Evolutionary conservation across 2,888 invertebrate genomes (phyloP), one percentile per base, ranked within the genome.

Genomic region (Sphaerophoria taeniata): DNA sequence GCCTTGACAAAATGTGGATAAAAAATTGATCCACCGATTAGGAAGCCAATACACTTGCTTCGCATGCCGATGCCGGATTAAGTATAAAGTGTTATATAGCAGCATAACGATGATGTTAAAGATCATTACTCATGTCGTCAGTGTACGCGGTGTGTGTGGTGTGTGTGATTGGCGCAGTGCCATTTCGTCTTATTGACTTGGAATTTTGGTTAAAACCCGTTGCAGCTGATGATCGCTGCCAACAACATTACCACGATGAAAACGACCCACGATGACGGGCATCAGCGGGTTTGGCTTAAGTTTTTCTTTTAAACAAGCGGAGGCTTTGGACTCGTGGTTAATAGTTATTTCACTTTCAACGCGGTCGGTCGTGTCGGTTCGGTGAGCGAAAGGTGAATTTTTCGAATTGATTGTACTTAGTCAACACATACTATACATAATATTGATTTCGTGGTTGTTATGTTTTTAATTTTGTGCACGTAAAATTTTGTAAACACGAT

Each of bases 251-350:
- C 45, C 12, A 45, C 45, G 45, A 45, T 3, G 45, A 11, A 3
- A 1, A 45, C 45, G 45, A 45, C 24, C 47, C 6, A 58, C 56
- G 53, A 56, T 33, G 49, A 63, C 36, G 83, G 65, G 74, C 76
- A 72, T 73, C 69, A 70, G 63, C 73, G 63, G 81, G 81, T 85
- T 87, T 89, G 88, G 90, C 89, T 90, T 90, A 89, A 89, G 88
- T 90, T 91, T 91, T 90, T 90, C 90, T 91, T 91, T 91, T 90
- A 90, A 91, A 89, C 90, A 89, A 89, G 88, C 88, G 90, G 88
- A 89, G 88, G 65, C 87, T 89, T 87, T 88, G 88, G 84, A 89
- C 79, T 87, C 87, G 85, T 88, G 88, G 89, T 91, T 90, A 91
- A 90, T 91, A 89, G 89, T 88, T 88, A 90, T 90, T 90, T 89